Percentiles rank a stretch among this genome's conserved stretches.
These are phyloP conservation scores for Dendroctonus ponderosae DNA, from an alignment of 1,140 invertebrate species.

Conservation along the genomic window DNA sequence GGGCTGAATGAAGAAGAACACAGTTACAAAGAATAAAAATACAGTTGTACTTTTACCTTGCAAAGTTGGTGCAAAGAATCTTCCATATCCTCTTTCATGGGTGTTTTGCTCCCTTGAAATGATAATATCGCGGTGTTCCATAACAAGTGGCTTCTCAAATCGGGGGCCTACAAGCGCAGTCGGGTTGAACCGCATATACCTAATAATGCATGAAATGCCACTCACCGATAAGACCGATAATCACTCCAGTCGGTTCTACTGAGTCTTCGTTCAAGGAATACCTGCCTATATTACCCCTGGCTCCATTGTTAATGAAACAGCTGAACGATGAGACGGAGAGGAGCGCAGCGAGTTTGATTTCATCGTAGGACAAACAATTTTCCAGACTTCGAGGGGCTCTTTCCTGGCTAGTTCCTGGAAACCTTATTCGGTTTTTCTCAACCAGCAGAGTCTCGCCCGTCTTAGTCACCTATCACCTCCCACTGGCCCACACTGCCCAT, in stretches of 20 bases:
- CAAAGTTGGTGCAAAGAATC: conserved; percentile 10
- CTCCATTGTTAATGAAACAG: conserved; percentile 65
- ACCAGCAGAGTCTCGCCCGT: background rate
- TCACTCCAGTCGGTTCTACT: conserved; percentile 32
- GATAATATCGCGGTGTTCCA: conserved; percentile 61
- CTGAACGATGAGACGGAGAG: conserved; percentile 61
- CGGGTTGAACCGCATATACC: background rate
- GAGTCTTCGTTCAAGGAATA: conserved; percentile 37
- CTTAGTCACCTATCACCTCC: conserved; percentile 53
- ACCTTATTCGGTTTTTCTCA: conserved; percentile 2
- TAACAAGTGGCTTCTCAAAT: conserved; percentile 52
- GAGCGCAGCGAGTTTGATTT: conserved; percentile 62
- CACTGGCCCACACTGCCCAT: conserved; percentile 52
- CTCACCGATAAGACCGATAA: conserved; percentile 48
- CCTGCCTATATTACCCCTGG: conserved; percentile 58
- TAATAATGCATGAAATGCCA: background rate
- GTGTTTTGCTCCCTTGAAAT: conserved; percentile 56
- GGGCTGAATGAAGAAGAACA: no score
- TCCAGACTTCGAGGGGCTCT: conserved; percentile 54
- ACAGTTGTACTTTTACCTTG: background rate
- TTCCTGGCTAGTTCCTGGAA: conserved; percentile 15
- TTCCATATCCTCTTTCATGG: conserved; percentile 51
- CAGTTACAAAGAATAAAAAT: no score
- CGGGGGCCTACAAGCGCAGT: conserved; percentile 47
- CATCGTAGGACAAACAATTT: conserved; percentile 59